phyloP scores from a whole-genome alignment of 2,113 vertebrate species.

The Chloebia gouldiae region DNA sequence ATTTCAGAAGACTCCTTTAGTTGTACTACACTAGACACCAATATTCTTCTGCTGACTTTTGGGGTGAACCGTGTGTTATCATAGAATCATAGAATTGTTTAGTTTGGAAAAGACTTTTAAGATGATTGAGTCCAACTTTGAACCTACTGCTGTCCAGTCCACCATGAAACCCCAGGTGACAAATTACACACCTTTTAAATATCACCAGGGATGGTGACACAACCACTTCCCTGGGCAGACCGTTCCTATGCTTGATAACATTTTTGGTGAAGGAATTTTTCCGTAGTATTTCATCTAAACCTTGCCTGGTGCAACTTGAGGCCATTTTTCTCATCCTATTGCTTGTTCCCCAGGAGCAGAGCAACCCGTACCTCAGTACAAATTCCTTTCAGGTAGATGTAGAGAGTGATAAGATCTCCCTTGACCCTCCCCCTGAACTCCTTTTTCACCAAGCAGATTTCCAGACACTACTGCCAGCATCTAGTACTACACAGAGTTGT shows the following conservation, averaged over 20 bases:
- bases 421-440: background rate
- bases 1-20: background rate
- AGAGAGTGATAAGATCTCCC: rapidly evolving
- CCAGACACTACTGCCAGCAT: rapidly evolving
- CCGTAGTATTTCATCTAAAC: background rate
- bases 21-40: background rate
- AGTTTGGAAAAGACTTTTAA: background rate
- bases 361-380: rapidly evolving
- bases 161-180: background rate
- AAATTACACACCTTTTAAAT: background rate
- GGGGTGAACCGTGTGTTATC: background rate
- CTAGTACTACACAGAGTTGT: background rate
- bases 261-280: background rate
- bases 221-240: background rate
- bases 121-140: background rate
- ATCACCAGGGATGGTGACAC: background rate
- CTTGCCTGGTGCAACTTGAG: background rate
- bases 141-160: background rate
- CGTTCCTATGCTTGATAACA: background rate
- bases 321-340: rapidly evolving
- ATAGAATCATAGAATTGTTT: background rate
- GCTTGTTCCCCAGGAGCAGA: background rate
- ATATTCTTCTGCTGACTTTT: background rate
- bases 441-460: background rate
- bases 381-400: background rate